Percentiles rank a stretch among this genome's conserved stretches.
Conservation (phyloP, 1,140 invertebrate genomes). For the Meloidogyne chitwoodi region DNA sequence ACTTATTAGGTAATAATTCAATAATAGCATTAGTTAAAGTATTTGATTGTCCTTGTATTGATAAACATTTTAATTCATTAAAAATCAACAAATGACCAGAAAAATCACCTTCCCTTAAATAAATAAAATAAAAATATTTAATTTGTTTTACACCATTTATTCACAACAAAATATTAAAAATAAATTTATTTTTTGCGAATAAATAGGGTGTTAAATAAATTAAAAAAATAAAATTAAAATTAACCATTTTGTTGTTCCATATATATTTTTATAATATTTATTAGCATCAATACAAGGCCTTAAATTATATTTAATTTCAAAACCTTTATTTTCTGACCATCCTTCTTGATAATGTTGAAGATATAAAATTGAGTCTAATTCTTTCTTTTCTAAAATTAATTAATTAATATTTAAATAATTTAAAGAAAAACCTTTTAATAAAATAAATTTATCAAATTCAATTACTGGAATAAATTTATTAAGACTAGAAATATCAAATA, state of each 20-base stretch:
- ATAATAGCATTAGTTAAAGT: constrained; percentile 64
- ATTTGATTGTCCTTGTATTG: constrained; percentile 75
- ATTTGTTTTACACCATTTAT: too few relatives aligned
- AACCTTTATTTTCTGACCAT: constrained; percentile 68
- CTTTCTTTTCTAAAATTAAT: constrained; percentile 55
- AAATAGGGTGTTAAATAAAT: too few relatives aligned
- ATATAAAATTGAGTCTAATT: constrained; percentile 72
- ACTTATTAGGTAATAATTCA: constrained; percentile 15
- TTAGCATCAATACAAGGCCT: constrained; percentile 62
- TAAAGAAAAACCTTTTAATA: constrained; percentile 52
- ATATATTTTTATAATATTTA: constrained; percentile 54
- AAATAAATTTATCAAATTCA: constrained; percentile 79
- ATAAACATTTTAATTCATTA: constrained; percentile 71
- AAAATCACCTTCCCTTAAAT: constrained; percentile 65
- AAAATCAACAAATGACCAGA: constrained; percentile 69
- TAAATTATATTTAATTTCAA: constrained; percentile 76
- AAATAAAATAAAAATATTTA: constrained; percentile 12
- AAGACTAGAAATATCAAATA: constrained; percentile 80
- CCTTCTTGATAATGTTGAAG: constrained; percentile 77
- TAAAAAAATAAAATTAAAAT: constrained; percentile 16
- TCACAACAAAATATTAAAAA: too few relatives aligned
- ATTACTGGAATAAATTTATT: constrained; percentile 76
- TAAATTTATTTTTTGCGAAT: too few relatives aligned
- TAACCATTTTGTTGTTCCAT: constrained; percentile 52
- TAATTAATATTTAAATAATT: neutral